A percentile compares a stretch with the other conserved stretches of the same genome.
These are phyloP conservation scores for Podiceps cristatus DNA, from an alignment of 2,113 vertebrate genomes.

Conservation along the genomic window DNA sequence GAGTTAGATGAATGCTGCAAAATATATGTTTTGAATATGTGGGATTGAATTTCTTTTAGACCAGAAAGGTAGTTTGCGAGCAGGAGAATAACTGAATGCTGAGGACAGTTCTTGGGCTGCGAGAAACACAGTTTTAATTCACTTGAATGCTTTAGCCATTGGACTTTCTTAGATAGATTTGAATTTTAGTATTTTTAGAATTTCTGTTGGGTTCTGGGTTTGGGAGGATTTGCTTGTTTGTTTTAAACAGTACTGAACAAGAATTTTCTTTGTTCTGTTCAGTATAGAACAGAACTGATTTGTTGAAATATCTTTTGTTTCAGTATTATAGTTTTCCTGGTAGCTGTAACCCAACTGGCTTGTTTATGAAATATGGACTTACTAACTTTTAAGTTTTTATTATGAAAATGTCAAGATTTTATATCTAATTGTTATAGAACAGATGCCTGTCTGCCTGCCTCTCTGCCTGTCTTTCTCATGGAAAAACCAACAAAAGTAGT, in stretches of 20 bases:
- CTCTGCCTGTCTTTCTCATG: not conserved
- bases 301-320: not conserved
- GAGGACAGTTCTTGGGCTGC: not conserved
- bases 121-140: not conserved
- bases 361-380: not conserved
- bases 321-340: not conserved
- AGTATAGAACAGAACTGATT: not conserved
- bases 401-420: not conserved
- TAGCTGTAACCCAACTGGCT: not conserved
- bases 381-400: not conserved
- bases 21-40: not conserved
- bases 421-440: not conserved
- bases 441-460: not conserved
- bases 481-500: not conserved
- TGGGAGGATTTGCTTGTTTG: accelerated
- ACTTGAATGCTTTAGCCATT: not conserved
- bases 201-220: not conserved
- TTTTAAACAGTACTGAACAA: not conserved
- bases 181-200: not conserved
- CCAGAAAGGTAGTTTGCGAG: not conserved
- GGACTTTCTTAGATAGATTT: not conserved
- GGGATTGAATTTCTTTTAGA: not conserved
- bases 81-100: not conserved
- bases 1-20: not conserved
- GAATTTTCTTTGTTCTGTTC: not conserved